phyloP scores from a whole-genome alignment of 53 echinoderm and acorn worm species.

The Paracentrotus lividus region DNA sequence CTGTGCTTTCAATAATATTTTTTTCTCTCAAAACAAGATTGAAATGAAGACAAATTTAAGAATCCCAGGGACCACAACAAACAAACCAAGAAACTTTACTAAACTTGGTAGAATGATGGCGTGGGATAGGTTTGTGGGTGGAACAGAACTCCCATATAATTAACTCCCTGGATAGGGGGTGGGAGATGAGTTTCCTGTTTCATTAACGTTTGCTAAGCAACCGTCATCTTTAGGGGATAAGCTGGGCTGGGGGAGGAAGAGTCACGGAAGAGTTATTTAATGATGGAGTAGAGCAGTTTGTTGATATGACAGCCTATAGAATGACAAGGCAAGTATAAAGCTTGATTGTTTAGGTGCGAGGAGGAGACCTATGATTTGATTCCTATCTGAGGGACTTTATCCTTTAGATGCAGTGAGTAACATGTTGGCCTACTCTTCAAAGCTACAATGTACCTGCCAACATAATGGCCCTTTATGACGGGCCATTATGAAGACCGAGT shows the following conservation, averaged over 20 bases:
- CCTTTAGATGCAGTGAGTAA: no score
- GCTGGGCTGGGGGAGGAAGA: conserved; percentile 9
- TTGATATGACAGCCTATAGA: neutral
- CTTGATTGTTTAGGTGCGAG: no score
- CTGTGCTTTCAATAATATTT: neutral
- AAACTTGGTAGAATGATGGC: neutral
- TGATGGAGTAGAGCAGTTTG: neutral
- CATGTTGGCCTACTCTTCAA: no score
- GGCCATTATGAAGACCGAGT: no score
- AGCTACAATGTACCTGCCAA: no score
- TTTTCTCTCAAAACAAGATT: neutral
- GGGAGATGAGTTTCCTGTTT: conserved; percentile 44
- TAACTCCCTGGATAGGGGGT: conserved; percentile 1
- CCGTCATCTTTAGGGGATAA: conserved; percentile 36
- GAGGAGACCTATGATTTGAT: no score
- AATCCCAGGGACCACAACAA: conserved; percentile 5
- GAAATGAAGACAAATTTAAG: neutral
- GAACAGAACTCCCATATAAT: conserved; percentile 46
- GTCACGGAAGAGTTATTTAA: neutral
- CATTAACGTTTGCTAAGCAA: neutral
- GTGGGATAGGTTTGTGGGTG: neutral
- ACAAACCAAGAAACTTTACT: neutral
- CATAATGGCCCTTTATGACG: no score
- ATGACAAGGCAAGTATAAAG: neutral
- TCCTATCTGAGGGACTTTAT: no score